Percentiles rank a stretch among this genome's conserved stretches.
These are phyloP conservation scores for Metellina segmentata DNA, from an alignment of 2,888 invertebrate genomes.

Conservation along the genomic window DNA sequence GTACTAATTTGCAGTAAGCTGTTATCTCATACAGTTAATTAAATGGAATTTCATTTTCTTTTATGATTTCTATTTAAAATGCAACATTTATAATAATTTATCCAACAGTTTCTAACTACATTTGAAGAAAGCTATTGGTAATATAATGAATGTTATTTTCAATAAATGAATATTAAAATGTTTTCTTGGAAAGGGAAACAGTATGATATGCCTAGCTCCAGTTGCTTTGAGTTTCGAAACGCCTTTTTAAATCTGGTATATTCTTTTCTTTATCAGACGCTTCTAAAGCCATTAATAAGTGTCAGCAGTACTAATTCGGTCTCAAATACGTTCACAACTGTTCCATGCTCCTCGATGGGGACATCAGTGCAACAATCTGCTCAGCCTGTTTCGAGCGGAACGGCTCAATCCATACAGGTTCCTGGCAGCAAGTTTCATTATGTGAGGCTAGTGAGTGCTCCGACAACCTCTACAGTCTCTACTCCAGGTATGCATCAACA, in stretches of 20 bases:
- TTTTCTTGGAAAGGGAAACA: too few relatives aligned
- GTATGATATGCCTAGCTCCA: too few relatives aligned
- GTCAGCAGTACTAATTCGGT: conserved; percentile 17
- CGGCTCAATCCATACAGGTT: conserved; percentile 80
- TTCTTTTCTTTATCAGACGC: conserved; percentile 47
- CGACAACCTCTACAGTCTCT: conserved; percentile 72
- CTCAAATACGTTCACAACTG: conserved; percentile 22
- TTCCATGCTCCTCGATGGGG: conserved; percentile 20
- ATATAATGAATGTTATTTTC: too few relatives aligned
- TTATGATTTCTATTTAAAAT: too few relatives aligned
- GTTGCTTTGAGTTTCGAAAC: too few relatives aligned
- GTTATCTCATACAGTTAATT: too few relatives aligned
- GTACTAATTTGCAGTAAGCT: too few relatives aligned
- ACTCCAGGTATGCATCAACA: conserved; percentile 28
- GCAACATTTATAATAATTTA: too few relatives aligned
- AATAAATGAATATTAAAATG: too few relatives aligned
- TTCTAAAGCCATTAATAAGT: conserved; percentile 65
- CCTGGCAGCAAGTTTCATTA: conserved; percentile 81
- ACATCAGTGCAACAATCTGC: conserved; percentile 28
- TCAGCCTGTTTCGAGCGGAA: conserved; percentile 8
- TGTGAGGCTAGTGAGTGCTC: conserved; percentile 81
- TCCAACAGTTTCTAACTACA: too few relatives aligned
- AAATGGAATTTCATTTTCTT: too few relatives aligned
- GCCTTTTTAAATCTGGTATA: background rate
- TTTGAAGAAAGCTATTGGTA: too few relatives aligned